Evolutionary conservation across 1,140 invertebrate species (phyloP).

Genomic region (Popillia japonica): DNA sequence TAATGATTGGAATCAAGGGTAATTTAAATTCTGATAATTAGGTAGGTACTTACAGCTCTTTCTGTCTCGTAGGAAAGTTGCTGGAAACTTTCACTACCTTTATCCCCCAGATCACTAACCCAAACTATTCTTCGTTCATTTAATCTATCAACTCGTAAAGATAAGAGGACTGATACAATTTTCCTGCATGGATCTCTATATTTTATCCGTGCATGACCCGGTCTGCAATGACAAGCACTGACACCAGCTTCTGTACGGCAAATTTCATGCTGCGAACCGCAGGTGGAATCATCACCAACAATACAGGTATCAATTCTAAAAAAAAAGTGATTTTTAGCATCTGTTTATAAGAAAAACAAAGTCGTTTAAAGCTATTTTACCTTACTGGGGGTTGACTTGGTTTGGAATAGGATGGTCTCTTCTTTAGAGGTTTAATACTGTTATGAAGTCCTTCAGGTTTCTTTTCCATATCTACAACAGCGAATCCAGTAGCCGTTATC

Average conservation of each 20-base stretch:
- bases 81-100: constrained; percentile 81
- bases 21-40: neutral
- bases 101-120: constrained; percentile 76
- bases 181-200: constrained; percentile 82
- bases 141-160: constrained; percentile 82
- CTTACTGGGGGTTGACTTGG: constrained; percentile 71
- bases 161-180: constrained; percentile 81
- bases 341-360: neutral
- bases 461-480: constrained; percentile 61
- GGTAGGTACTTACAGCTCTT: constrained; percentile 73
- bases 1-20: neutral
- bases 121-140: constrained; percentile 82
- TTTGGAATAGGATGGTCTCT: constrained; percentile 64
- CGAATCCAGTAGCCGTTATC: constrained; percentile 65
- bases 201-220: constrained; percentile 79
- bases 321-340: constrained; percentile 37
- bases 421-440: constrained; percentile 57
- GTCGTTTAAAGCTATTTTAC: constrained; percentile 43
- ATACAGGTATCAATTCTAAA: constrained; percentile 91
- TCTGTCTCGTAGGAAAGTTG: constrained; percentile 84
- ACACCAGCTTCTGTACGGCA: constrained; percentile 89
- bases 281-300: constrained; percentile 92
- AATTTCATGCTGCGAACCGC: constrained; percentile 83
- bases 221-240: constrained; percentile 89
- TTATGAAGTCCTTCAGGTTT: constrained; percentile 48